Conservation (phyloP, 2,888 invertebrate genomes). For the Himalopsyche tibetana region DNA sequence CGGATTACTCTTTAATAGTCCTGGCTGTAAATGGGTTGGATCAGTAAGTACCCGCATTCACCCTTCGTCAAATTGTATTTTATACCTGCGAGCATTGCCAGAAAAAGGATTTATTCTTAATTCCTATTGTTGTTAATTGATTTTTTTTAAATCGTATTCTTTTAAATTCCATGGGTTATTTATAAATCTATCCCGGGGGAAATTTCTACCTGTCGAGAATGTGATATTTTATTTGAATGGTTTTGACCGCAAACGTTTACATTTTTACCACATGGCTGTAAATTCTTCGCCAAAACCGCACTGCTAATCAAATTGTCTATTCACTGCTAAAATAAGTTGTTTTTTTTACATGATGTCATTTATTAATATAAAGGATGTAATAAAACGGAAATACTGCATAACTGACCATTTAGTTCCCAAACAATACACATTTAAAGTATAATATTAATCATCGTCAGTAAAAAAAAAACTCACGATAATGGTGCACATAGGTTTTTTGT, state of each 20-base stretch:
- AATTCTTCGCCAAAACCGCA: neutral
- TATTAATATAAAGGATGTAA: too few relatives aligned
- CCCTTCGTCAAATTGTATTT: neutral
- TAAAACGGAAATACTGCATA: too few relatives aligned
- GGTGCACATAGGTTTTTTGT: too few relatives aligned
- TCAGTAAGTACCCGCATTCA: neutral
- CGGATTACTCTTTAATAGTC: conserved; percentile 47
- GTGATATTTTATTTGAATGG: conserved; percentile 2
- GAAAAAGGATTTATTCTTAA: neutral
- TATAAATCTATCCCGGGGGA: neutral
- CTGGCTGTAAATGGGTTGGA: neutral
- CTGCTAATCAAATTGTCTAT: neutral
- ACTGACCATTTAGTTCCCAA: too few relatives aligned
- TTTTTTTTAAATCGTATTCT: neutral
- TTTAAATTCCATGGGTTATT: neutral
- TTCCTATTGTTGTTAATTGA: conserved; percentile 18
- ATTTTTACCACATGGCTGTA: conserved; percentile 3
- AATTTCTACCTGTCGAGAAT: neutral
- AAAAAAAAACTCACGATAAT: too few relatives aligned
- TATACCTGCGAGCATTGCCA: neutral
- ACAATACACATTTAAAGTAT: too few relatives aligned
- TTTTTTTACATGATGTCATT: too few relatives aligned
- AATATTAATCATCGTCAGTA: too few relatives aligned
- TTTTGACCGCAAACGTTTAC: neutral
- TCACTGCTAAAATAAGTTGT: too few relatives aligned